phyloP scores from a whole-genome alignment of 1,140 invertebrate species.

The Trialeurodes vaporariorum region DNA sequence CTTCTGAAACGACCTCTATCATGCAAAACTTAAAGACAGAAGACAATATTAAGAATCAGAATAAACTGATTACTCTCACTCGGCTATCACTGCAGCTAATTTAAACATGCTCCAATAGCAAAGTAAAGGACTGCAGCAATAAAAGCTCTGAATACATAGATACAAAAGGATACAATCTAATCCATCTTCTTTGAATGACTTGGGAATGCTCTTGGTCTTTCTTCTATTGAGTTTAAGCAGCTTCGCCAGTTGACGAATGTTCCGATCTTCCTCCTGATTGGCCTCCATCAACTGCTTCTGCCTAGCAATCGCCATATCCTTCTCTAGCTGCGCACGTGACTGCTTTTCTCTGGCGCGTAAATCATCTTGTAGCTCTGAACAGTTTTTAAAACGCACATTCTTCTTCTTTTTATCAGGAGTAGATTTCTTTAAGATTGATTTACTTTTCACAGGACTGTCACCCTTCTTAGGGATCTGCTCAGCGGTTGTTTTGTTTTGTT shows the following conservation, averaged over 20 bases:
- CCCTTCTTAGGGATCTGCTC: not conserved
- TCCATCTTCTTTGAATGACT: constrained; percentile 68
- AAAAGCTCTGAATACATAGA: too few species aligned
- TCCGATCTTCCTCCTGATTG: constrained; percentile 64
- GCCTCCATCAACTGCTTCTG: constrained; percentile 50
- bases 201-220: constrained; percentile 59
- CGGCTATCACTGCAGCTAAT: too few species aligned
- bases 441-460: not conserved
- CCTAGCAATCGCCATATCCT: constrained; percentile 43
- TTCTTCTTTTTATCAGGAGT: not conserved
- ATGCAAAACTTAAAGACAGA: too few species aligned
- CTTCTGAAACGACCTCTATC: too few species aligned
- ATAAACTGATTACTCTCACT: too few species aligned
- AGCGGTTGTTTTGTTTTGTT: not conserved
- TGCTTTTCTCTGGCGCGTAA: not conserved
- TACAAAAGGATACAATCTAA: constrained; percentile 77
- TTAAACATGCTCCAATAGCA: too few species aligned
- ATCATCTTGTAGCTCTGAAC: not conserved
- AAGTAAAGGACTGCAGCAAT: too few species aligned
- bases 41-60: too few species aligned
- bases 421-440: not conserved
- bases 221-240: constrained; percentile 67
- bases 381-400: not conserved
- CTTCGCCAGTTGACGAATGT: constrained; percentile 71
- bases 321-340: constrained; percentile 23